These are phyloP conservation scores for Sula dactylatra DNA, from an alignment of 2,113 vertebrate species.

Conservation along the genomic window DNA sequence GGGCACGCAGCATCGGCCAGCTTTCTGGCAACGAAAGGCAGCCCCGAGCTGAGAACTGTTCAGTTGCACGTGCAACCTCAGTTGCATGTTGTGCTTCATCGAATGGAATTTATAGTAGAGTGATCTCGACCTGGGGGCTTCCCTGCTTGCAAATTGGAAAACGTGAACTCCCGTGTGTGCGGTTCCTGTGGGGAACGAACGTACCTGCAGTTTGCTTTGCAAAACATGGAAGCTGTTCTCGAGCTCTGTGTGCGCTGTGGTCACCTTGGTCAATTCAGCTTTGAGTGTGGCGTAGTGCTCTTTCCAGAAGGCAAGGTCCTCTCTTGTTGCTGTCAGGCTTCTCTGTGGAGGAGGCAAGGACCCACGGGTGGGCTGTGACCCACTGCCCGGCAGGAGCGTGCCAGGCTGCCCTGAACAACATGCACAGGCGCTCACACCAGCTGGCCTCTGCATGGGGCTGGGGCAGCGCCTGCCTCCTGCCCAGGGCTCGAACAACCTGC, in stretches of 20 bases:
- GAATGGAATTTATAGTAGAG: fast-evolving
- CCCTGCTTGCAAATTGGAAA: not conserved
- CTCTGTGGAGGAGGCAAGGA: conserved; percentile 68
- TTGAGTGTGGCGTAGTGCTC: conserved; percentile 75
- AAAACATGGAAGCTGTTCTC: conserved; percentile 75
- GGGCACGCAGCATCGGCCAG: fast-evolving
- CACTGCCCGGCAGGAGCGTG: fast-evolving
- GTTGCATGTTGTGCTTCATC: not conserved
- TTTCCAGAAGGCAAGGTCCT: conserved; percentile 81
- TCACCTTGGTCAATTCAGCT: conserved; percentile 66
- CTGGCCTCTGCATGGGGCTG: not conserved
- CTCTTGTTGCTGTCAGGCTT: conserved; percentile 68
- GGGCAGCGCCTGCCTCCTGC: not conserved
- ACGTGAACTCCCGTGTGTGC: fast-evolving
- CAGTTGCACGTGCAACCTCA: fast-evolving
- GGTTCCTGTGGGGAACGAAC: fast-evolving
- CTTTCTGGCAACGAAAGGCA: not conserved
- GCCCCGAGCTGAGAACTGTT: not conserved
- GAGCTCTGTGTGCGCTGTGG: conserved; percentile 68
- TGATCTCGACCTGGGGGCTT: not conserved
- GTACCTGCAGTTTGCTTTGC: conserved; percentile 86
- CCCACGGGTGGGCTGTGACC: not conserved
- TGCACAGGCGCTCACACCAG: fast-evolving
- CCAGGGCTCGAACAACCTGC: fast-evolving
- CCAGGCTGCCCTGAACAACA: not conserved